These are phyloP conservation scores for Boloria selene DNA, from an alignment of 2,888 invertebrate genomes.

Conservation along the genomic window DNA sequence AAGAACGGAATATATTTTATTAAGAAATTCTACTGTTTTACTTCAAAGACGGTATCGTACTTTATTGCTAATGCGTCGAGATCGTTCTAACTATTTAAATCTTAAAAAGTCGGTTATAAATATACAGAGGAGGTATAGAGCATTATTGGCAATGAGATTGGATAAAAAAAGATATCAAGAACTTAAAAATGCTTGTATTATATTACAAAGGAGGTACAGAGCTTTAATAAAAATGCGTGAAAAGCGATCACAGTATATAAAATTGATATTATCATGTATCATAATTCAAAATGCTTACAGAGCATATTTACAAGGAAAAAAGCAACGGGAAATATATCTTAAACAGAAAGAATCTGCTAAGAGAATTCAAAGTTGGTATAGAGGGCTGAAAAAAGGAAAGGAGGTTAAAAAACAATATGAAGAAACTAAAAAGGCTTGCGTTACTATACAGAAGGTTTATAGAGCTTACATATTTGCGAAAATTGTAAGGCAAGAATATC, in stretches of 20 bases:
- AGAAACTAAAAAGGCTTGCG: slow-evolving; percentile 58
- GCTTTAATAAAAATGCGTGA: slow-evolving; percentile 62
- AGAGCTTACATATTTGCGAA: slow-evolving; percentile 58
- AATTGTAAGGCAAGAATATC: slow-evolving; percentile 58
- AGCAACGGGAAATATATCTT: slow-evolving; percentile 53
- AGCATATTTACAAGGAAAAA: slow-evolving; percentile 54
- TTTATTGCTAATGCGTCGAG: slow-evolving; percentile 57
- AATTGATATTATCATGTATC: slow-evolving; percentile 54
- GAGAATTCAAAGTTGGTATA: slow-evolving; percentile 67
- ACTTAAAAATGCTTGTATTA: slow-evolving; percentile 42
- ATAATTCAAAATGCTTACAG: slow-evolving; percentile 68
- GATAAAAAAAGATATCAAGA: slow-evolving; percentile 42
- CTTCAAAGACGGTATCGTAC: slow-evolving; percentile 69
- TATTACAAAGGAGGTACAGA: slow-evolving; percentile 69
- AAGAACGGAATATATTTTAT: slow-evolving; percentile 42
- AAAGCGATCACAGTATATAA: slow-evolving; percentile 52
- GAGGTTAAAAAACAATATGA: slow-evolving; percentile 52
- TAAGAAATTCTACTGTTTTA: slow-evolving; percentile 50
- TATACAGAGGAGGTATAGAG: slow-evolving; percentile 58
- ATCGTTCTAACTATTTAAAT: slow-evolving; percentile 50
- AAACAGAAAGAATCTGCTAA: slow-evolving; percentile 57
- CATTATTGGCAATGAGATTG: slow-evolving; percentile 48
- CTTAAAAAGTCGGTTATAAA: slow-evolving; percentile 53
- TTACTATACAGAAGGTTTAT: slow-evolving; percentile 72
- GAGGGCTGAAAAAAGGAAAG: slow-evolving; percentile 50